Base-by-base conservation (phyloP, 2,888 invertebrate species). In the Myopa testacea region DNA sequence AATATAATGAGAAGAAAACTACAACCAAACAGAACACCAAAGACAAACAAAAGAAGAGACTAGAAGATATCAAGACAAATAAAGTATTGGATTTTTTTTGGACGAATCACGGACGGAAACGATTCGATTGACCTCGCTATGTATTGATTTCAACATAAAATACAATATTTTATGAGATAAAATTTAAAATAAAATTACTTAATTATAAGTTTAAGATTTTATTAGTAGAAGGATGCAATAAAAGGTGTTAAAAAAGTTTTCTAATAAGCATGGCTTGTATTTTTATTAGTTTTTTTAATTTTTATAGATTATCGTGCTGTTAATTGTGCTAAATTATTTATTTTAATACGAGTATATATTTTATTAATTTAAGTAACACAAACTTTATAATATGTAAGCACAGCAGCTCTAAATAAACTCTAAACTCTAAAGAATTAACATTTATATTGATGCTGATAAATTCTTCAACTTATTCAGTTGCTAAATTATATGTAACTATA, bases 251-350 rank as follows among this genome's bases (percentile, higher is more conserved):
- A 67, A 26, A 26, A 26, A 37, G 26, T 67, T 75, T 75, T 50
- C 74, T 75, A 75, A 67, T 63, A 58, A 5, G 14, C 34, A 55
- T 52, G 68, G 67, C 68, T 55, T 75, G 68, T 75, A 75, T 75
- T 75, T 50, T 63, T 12, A 75, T 75, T 67, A 34, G 55, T 8
- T 74, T 63, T 63, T 74, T 60, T 45, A 62, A 3, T 52, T 63
- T 34, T 72, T 60, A 62, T 50, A 19, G 3, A 34, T 38, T 72
- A 38, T 58, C 63, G 19, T 75, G 45, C 34, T 60, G 19, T 76
- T 50, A 63, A 45, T 16, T 50, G 69, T 76, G 76, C 62, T 76
- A 63, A 70, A 70, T 26, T 63, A 58, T 75, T 69, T 45, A 69
- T 16, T 26, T 26, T 26, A n/a, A n/a, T 69, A 50, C 26, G 69